phyloP scores from a whole-genome alignment of 1,140 invertebrate genomes.

The Pogonomyrmex barbatus region DNA sequence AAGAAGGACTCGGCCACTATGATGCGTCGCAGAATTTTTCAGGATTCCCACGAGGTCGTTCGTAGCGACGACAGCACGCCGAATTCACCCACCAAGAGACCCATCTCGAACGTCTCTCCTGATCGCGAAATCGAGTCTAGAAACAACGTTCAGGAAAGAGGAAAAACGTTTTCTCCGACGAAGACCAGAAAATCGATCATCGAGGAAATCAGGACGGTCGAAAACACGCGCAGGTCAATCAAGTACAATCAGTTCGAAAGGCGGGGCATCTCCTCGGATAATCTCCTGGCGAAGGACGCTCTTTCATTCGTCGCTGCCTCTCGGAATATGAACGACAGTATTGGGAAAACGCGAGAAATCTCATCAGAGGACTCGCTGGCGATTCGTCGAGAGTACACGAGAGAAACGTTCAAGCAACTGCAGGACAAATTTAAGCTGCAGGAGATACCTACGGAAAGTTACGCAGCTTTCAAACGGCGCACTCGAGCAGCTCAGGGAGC shows the following conservation, averaged over 20 bases:
- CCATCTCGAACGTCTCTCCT: constrained; percentile 70
- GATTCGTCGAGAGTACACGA: constrained; percentile 65
- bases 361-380: constrained; percentile 62
- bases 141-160: constrained; percentile 40
- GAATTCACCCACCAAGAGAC: constrained; percentile 80
- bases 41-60: constrained; percentile 57
- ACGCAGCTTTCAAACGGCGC: constrained; percentile 82
- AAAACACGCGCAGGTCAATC: constrained; percentile 38
- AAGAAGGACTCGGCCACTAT: constrained; percentile 65
- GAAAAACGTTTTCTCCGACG: constrained; percentile 72
- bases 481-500: constrained; percentile 68
- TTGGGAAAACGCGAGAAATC: constrained; percentile 51
- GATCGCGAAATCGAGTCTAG: constrained; percentile 62
- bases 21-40: constrained; percentile 2
- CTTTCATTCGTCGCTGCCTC: constrained; percentile 27
- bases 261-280: constrained; percentile 81
- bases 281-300: constrained; percentile 73
- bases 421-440: constrained; percentile 82
- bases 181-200: constrained; percentile 78
- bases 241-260: constrained; percentile 75
- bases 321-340: neutral
- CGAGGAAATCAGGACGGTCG: constrained; percentile 77
- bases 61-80: constrained; percentile 77
- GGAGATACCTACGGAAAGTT: constrained; percentile 81
- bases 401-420: constrained; percentile 78